Percentiles rank a stretch among this genome's conserved stretches.
These are phyloP conservation scores for Amblyornis subalaris DNA, from an alignment of 2,113 vertebrate genomes.

Conservation along the genomic window DNA sequence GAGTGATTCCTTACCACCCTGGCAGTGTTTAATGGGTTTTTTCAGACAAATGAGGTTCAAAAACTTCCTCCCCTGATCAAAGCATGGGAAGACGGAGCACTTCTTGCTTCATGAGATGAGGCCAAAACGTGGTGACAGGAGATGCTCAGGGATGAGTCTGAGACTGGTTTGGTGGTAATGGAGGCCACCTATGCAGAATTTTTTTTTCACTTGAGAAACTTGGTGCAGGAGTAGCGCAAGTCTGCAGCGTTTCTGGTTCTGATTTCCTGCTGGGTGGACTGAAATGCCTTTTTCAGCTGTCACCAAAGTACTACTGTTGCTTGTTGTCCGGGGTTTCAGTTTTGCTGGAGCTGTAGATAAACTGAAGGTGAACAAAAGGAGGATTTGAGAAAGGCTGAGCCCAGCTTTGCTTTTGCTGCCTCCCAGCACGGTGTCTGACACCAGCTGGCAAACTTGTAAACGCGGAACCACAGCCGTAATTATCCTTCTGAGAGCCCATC, in stretches of 20 bases:
- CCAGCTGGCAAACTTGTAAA: not conserved
- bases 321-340: not conserved
- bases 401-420: not conserved
- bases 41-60: not conserved
- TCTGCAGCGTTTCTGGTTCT: not conserved
- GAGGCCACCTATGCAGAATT: not conserved
- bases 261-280: not conserved
- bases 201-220: not conserved
- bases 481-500: not conserved
- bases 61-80: not conserved
- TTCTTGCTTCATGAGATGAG: not conserved
- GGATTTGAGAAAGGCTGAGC: not conserved
- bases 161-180: not conserved
- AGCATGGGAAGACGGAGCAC: not conserved
- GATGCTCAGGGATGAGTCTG: not conserved
- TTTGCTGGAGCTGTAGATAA: conserved; percentile 15
- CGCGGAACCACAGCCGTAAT: not conserved
- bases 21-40: not conserved
- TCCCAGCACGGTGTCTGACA: not conserved
- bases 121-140: not conserved
- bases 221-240: not conserved
- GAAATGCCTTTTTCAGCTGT: not conserved
- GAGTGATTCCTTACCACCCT: not conserved
- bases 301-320: not conserved
- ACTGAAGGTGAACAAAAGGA: not conserved